Conservation (phyloP, 2,888 invertebrate species). For the Eurytoma adleriae region DNA sequence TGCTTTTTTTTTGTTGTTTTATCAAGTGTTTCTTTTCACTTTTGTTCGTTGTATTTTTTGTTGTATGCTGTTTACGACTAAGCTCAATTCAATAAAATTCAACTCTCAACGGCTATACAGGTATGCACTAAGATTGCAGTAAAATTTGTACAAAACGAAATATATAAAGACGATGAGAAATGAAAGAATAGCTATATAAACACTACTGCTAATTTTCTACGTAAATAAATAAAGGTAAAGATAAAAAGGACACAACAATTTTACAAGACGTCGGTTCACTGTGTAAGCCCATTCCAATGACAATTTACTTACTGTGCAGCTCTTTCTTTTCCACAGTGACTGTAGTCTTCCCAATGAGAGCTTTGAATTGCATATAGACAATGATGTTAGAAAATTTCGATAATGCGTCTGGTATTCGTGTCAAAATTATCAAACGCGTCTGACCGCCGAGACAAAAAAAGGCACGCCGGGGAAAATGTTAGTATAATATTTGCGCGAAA, state of each 20-base stretch:
- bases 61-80: no score
- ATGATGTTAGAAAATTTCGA: constrained; percentile 62
- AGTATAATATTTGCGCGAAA: no score
- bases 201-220: no score
- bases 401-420: neutral
- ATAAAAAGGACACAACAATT: constrained; percentile 13
- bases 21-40: no score
- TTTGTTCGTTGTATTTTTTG: no score
- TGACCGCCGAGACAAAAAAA: neutral
- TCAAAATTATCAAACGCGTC: neutral
- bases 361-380: constrained; percentile 70
- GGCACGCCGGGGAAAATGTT: no score
- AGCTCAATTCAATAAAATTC: no score
- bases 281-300: constrained; percentile 40
- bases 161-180: neutral
- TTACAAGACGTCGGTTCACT: constrained; percentile 4
- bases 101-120: no score
- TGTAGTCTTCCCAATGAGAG: constrained; percentile 76
- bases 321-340: constrained; percentile 76
- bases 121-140: no score
- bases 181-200: neutral
- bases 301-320: constrained; percentile 74
- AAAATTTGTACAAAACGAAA: neutral
- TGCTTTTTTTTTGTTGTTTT: no score
- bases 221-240: neutral